Evolutionary conservation across 2,113 vertebrate species (phyloP), one percentile per base, ranked within the genome.

Genomic region (Megaptera novaeangliae): DNA sequence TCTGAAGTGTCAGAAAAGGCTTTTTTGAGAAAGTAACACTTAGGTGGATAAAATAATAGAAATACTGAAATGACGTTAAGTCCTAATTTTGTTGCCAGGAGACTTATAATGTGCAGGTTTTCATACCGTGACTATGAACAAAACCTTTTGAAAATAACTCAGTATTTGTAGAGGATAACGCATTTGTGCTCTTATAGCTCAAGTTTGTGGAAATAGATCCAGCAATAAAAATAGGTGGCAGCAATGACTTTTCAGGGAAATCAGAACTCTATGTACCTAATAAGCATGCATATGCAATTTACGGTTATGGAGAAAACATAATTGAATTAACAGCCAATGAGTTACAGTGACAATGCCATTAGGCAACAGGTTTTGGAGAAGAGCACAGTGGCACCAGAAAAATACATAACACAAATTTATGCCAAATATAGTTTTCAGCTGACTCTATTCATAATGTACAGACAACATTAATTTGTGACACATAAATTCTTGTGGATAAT

Each of bases 201-300:
- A 92, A 77, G n/a, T 78, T 74, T 95, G 44, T 91, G 20, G 34
- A 94, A 96, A 92, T 18, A 86, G 11, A 89, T 20, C 17, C n/a
- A 71, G 31, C 36, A 91, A 91, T 93, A 86, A 95, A 87, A 92
- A 69, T 69, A 86, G 64, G 6, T 17, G 25, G 31, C 34, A 55
- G 17, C 13, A 69, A 46, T 78, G 41, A 72, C 27, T 97, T 96
- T 74, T 77, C 44, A 29, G 34, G 25, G 61, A 95, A 98, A 63
- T 36, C 14, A 85, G 68, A 78, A 82, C 27, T n/a, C 21, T 61
- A 7, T 1, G 10, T 20, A 29, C 2, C 31, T 68, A 78, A 34
- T 25, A 49, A 77, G 61, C 34, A 91, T 27, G 80, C 57, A 74
- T 55, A 20, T 66, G 31, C 15, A 92, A 61, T 77, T 82, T 86